Evolutionary conservation across 2,113 vertebrate species (phyloP).

Genomic region (Alouatta palliata): DNA sequence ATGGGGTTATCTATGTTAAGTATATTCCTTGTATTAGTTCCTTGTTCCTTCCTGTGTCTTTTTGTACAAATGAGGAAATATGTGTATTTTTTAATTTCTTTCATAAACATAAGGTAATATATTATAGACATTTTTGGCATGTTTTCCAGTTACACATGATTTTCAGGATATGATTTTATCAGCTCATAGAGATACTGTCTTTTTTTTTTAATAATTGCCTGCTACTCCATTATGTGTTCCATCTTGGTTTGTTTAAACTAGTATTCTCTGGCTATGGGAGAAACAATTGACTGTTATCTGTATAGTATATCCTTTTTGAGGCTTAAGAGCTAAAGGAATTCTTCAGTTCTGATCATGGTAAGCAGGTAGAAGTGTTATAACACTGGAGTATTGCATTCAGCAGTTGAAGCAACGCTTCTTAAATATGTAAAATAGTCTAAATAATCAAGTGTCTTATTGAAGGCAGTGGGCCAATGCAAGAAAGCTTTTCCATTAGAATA

Average conservation of each 20-base stretch:
- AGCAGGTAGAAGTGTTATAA: background rate
- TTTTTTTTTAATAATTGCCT: background rate
- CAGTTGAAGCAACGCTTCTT: background rate
- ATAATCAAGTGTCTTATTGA: background rate
- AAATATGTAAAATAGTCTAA: background rate
- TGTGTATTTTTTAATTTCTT: background rate
- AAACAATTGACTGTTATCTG: background rate
- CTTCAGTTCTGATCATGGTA: background rate
- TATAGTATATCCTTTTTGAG: background rate
- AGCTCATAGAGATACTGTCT: background rate
- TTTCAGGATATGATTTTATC: background rate
- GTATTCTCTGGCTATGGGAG: background rate
- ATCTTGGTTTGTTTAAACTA: background rate
- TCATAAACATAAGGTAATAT: background rate
- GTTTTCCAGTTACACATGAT: background rate
- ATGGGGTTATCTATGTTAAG: too few species aligned
- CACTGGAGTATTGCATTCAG: background rate
- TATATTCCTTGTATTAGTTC: background rate
- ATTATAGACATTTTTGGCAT: background rate
- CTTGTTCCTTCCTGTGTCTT: background rate
- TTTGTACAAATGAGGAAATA: background rate
- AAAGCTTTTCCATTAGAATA: background rate
- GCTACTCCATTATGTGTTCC: background rate
- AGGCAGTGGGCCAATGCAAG: background rate
- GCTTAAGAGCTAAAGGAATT: background rate